Percentiles rank a stretch among this genome's conserved stretches.
Conservation (phyloP, 2,888 invertebrate species). For the Andrena fulva region DNA sequence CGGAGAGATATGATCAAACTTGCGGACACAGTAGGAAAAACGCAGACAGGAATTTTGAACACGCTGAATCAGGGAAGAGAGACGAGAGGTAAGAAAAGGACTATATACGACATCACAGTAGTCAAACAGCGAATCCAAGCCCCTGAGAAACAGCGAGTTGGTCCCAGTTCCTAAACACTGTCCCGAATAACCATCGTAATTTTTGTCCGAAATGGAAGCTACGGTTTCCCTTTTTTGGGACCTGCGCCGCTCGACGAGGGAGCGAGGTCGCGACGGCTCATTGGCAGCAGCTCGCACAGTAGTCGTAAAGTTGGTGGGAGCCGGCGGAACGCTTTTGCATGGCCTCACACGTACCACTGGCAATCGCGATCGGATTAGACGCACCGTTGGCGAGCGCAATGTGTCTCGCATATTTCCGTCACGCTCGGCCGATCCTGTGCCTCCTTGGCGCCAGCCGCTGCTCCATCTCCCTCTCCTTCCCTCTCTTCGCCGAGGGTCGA, state of each 20-base stretch:
- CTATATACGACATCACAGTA: too few relatives aligned
- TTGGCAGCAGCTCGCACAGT: constrained; percentile 18
- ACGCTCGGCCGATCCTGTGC: constrained; percentile 77
- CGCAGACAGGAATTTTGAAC: too few relatives aligned
- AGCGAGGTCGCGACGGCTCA: background rate
- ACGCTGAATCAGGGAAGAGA: too few relatives aligned
- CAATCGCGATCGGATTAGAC: constrained; percentile 75
- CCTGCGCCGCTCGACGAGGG: background rate
- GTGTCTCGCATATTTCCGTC: constrained; percentile 83
- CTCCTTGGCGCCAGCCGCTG: constrained; percentile 73
- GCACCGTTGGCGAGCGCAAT: constrained; percentile 77
- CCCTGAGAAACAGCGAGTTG: too few relatives aligned
- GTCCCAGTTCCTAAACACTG: too few relatives aligned
- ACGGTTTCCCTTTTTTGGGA: background rate
- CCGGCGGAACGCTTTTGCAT: constrained; percentile 64
- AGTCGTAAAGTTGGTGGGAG: constrained; percentile 61
- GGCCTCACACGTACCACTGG: constrained; percentile 64
- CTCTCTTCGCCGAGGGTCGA: constrained; percentile 4
- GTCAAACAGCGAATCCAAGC: too few relatives aligned
- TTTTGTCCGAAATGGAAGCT: background rate
- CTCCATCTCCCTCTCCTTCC: constrained; percentile 28
- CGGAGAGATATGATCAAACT: too few relatives aligned
- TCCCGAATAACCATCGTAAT: too few relatives aligned
- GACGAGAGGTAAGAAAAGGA: too few relatives aligned
- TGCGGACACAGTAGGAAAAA: too few relatives aligned